phyloP scores from a whole-genome alignment of 2,113 vertebrate species.

The Oryzias melastigma region DNA sequence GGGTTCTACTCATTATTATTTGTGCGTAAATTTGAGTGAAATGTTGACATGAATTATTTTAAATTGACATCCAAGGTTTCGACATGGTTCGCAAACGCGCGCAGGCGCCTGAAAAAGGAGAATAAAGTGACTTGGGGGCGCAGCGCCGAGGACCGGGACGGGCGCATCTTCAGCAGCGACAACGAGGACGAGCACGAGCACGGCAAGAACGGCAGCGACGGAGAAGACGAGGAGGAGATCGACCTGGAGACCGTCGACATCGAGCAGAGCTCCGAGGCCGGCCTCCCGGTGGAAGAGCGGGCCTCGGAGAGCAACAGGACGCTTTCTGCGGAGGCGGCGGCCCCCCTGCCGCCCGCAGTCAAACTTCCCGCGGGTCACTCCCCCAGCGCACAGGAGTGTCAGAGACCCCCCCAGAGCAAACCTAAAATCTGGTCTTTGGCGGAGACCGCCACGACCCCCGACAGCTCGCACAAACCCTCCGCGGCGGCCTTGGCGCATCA shows the following conservation, averaged over 20 bases:
- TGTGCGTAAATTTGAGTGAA: no score
- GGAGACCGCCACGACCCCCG: slow-evolving; percentile 94
- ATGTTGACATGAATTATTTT: no score
- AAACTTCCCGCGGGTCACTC: slow-evolving; percentile 78
- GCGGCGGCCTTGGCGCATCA: slow-evolving; percentile 73
- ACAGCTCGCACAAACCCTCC: slow-evolving; percentile 82
- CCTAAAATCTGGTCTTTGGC: slow-evolving; percentile 99
- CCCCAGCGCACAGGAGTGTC: slow-evolving; percentile 79
- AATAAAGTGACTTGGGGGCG: slow-evolving; percentile 97
- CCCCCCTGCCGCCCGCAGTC: slow-evolving; percentile 76
- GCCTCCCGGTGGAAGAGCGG: slow-evolving; percentile 61
- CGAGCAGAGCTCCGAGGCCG: slow-evolving; percentile 80
- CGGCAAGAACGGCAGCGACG: slow-evolving; percentile 83
- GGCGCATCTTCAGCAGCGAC: slow-evolving; percentile 93
- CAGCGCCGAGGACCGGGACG: slow-evolving; percentile 93
- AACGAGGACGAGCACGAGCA: slow-evolving; percentile 86
- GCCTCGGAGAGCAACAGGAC: slow-evolving; percentile 78
- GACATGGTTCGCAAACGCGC: slow-evolving; percentile 94
- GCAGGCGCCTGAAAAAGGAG: slow-evolving; percentile 92
- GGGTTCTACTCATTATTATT: neutral
- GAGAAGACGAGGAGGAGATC: slow-evolving; percentile 92
- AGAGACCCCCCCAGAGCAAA: slow-evolving; percentile 86
- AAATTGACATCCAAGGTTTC: slow-evolving; percentile 78
- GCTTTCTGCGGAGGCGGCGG: slow-evolving; percentile 76
- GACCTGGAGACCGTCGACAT: slow-evolving; percentile 97